A percentile compares a stretch with the other conserved stretches of the same genome.
Evolutionary conservation across 2,888 invertebrate genomes (phyloP).

Genomic region (Cetonia aurata): DNA sequence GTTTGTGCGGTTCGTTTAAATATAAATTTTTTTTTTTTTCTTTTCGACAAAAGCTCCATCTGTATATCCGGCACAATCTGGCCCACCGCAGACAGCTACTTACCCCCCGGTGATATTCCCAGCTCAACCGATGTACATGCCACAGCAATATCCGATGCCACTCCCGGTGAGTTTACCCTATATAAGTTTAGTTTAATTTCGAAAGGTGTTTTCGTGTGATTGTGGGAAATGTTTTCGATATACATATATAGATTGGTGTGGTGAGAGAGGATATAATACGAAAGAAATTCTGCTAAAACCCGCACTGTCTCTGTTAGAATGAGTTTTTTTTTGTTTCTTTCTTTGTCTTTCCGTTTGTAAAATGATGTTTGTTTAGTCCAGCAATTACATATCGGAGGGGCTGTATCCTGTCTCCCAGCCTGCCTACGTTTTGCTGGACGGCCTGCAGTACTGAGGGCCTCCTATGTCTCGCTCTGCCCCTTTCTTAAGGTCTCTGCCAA

Average conservation of each 20-base stretch:
- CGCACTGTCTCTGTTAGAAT: no score
- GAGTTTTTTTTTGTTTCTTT: conserved; percentile 9
- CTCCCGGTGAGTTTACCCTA: conserved; percentile 63
- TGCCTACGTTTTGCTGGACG: conserved; percentile 74
- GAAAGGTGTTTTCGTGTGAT: neutral
- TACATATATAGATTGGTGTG: neutral
- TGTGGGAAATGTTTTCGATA: conserved; percentile 11
- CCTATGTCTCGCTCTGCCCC: conserved; percentile 61
- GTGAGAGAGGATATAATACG: conserved; percentile 7
- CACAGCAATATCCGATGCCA: conserved; percentile 67
- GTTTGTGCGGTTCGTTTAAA: conserved; percentile 16
- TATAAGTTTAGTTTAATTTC: conserved; percentile 16
- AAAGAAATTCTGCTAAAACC: conserved; percentile 15
- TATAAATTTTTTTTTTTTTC: no score
- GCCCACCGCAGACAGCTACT: conserved; percentile 63
- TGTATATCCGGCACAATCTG: conserved; percentile 63
- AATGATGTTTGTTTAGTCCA: conserved; percentile 60
- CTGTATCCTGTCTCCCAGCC: conserved; percentile 72
- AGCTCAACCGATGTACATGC: conserved; percentile 65
- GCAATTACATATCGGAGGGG: conserved; percentile 68
- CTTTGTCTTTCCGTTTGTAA: conserved; percentile 24
- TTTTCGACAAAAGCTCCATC: conserved; percentile 62
- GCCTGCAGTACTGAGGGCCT: conserved; percentile 74
- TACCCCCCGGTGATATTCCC: conserved; percentile 65
- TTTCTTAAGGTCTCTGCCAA: conserved; percentile 63